Base-by-base conservation (phyloP, 1,140 invertebrate species). In the Frieseomelitta varia region DNA sequence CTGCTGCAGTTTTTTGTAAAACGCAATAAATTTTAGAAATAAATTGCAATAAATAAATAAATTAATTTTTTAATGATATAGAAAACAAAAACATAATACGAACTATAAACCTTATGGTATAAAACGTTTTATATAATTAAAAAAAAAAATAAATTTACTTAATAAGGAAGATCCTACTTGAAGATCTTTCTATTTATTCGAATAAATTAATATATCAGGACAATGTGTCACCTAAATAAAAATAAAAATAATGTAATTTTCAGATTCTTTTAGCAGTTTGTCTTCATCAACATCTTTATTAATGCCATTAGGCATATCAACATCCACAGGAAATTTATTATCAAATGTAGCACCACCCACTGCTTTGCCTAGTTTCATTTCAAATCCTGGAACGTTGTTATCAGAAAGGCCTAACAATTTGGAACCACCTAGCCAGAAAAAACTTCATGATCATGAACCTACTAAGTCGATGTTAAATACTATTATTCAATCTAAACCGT, bases 331-430 rank as follows among this genome's bases (percentile, higher is more conserved):
- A 61, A 94, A 91, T 84, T 81, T 95, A 39, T 86, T 95, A 17
- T 94, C 94, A 27, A 95, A 92, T 81, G 90, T 95, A 53, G 90
- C 94, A 58, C 95, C 95, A 10, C 95, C 95, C 4, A 94, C 92
- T 63, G 93, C 93, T 21, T 84, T 95, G 21, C 95, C 95, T 1
- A 95, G 92, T 88, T 95, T 95, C 81, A 85, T 95, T 27, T 92
- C 94, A 11, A 92, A 91, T 75, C 79, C 90, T 69, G 67, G 56
- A 17, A 47, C 39, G 19, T 0, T 69, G 4, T 47, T 79, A 10
- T 73, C 80, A 15, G 81, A 86, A 10, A 83, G 68, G 39, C 19
- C 74, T 51, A 73, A 74, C 24, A 76, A 69, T 80, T 55, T 53
- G 53, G 58, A 81, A 69, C 8, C 65, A 27, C 19, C 68, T 15